Evolutionary conservation across 1,140 invertebrate genomes (phyloP).

Genomic region (Caerostris darwini): DNA sequence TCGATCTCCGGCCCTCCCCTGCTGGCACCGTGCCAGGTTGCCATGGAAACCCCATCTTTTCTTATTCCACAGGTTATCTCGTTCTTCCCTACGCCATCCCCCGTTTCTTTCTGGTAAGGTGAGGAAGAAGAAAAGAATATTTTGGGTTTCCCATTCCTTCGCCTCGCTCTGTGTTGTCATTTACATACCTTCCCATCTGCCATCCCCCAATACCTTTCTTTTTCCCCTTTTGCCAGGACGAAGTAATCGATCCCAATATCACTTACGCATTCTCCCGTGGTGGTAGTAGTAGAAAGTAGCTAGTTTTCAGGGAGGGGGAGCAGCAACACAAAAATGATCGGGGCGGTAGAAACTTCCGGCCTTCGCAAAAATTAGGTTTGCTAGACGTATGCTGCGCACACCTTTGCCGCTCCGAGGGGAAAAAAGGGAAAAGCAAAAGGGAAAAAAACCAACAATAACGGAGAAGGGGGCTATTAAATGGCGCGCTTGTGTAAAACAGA

Average conservation of each 20-base stretch:
- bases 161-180: slow-evolving; percentile 21
- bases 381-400: not conserved
- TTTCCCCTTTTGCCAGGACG: not conserved
- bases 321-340: not conserved
- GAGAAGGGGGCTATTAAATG: slow-evolving; percentile 34
- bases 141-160: slow-evolving; percentile 24
- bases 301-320: not conserved
- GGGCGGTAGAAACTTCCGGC: slow-evolving; percentile 4
- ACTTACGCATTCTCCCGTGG: slow-evolving; percentile 60
- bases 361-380: slow-evolving; percentile 54
- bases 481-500: slow-evolving; percentile 58
- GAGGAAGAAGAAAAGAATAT: slow-evolving; percentile 25
- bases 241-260: slow-evolving; percentile 63
- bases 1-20: slow-evolving; percentile 61
- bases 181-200: slow-evolving; percentile 36
- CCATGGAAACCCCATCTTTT: slow-evolving; percentile 62
- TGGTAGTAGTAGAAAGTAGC: slow-evolving; percentile 8
- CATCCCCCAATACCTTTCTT: not conserved
- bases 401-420: not conserved
- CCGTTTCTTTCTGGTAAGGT: not conserved
- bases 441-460: not conserved
- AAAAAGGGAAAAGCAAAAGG: not conserved
- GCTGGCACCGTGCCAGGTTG: slow-evolving; percentile 63
- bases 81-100: not conserved
- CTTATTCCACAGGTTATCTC: slow-evolving; percentile 76